Percentiles rank a stretch among this genome's conserved stretches.
Conservation (phyloP, 2,888 invertebrate genomes). For the Biston stratarius region DNA sequence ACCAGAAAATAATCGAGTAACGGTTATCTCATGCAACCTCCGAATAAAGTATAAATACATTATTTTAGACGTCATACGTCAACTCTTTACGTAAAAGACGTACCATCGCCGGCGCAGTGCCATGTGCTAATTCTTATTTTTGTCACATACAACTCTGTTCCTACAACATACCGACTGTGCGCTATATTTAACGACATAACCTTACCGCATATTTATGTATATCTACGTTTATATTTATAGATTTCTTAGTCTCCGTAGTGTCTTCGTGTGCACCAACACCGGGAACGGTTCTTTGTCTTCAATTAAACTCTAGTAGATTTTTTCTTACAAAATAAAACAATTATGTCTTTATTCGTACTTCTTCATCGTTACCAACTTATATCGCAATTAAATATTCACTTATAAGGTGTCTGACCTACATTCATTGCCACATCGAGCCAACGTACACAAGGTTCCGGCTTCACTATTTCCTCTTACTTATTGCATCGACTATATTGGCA, state of each 20-base stretch:
- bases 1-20: background rate
- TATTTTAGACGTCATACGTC: background rate
- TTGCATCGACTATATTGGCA: constrained; percentile 4
- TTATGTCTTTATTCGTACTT: background rate
- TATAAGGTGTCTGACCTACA: constrained; percentile 4
- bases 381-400: background rate
- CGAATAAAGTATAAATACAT: background rate
- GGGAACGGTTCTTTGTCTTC: background rate
- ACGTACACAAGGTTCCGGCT: constrained; percentile 19
- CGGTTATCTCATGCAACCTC: background rate
- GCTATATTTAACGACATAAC: constrained; percentile 38
- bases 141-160: constrained; percentile 48
- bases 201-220: constrained; percentile 29
- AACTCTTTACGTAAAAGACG: background rate
- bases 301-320: background rate
- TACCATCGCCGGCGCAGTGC: constrained; percentile 39
- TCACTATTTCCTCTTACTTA: constrained; percentile 1
- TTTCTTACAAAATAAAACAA: background rate
- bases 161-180: constrained; percentile 36
- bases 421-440: constrained; percentile 9
- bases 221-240: constrained; percentile 18
- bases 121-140: constrained; percentile 62
- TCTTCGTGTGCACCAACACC: background rate
- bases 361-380: background rate
- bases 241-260: background rate